These are phyloP conservation scores for Ornithoptera alexandrae DNA, from an alignment of 2,888 invertebrate species.

Conservation along the genomic window DNA sequence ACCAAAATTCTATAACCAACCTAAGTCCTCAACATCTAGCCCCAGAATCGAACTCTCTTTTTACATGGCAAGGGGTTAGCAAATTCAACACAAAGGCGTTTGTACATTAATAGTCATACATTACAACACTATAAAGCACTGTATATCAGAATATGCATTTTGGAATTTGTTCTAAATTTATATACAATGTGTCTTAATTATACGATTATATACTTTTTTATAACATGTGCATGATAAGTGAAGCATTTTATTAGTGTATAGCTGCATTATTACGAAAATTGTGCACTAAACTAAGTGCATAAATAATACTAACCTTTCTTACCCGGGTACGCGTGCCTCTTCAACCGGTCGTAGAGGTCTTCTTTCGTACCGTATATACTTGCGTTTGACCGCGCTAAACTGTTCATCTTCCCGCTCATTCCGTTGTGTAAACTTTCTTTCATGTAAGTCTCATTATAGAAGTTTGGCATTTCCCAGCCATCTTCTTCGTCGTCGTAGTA, in stretches of 20 bases:
- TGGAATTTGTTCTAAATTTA: no score
- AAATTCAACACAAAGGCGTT: no score
- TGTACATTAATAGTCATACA: no score
- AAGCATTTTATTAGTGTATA: conserved; percentile 33
- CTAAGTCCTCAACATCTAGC: no score
- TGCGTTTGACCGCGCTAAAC: conserved; percentile 94
- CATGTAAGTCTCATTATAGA: conserved; percentile 98
- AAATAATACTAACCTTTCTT: conserved; percentile 90
- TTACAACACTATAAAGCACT: no score
- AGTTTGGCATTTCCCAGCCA: conserved; percentile 98
- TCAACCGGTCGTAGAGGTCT: conserved; percentile 96
- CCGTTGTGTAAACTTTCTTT: conserved; percentile 94
- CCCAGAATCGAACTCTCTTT: no score
- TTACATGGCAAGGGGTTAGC: no score
- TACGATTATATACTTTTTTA: not conserved
- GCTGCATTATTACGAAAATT: conserved; percentile 51
- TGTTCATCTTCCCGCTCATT: conserved; percentile 93
- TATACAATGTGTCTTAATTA: no score
- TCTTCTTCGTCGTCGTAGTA: conserved; percentile 98
- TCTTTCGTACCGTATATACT: conserved; percentile 97
- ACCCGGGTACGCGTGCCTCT: conserved; percentile 94
- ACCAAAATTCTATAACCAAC: no score
- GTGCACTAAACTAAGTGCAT: conserved; percentile 69
- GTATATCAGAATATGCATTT: no score
- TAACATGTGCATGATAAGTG: conserved; percentile 1